These are phyloP conservation scores for Volucella bombylans DNA, from an alignment of 2,888 invertebrate genomes.

Conservation along the genomic window DNA sequence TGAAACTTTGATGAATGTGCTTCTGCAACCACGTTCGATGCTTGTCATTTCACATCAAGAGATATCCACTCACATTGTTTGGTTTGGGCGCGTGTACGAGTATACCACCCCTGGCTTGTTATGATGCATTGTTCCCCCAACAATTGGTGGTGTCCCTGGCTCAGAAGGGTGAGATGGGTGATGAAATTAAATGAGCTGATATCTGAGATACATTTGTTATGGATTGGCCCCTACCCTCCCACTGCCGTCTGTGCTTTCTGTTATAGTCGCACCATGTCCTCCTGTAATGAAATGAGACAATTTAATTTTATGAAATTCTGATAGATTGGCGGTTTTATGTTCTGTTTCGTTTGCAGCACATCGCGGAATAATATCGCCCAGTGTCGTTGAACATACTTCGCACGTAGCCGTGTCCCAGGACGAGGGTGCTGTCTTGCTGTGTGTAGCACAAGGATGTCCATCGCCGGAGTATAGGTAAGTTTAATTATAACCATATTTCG, in stretches of 20 bases:
- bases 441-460: constrained; percentile 91
- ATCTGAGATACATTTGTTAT: constrained; percentile 11
- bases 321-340: constrained; percentile 69
- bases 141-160: constrained; percentile 46
- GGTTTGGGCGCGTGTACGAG: constrained; percentile 32
- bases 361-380: constrained; percentile 88
- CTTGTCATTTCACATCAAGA: constrained; percentile 40
- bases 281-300: constrained; percentile 10
- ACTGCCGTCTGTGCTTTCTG: not conserved
- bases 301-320: constrained; percentile 26
- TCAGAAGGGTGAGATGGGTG: constrained; percentile 31
- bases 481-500: not conserved
- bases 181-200: not conserved
- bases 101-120: constrained; percentile 32
- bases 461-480: constrained; percentile 89
- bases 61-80: constrained; percentile 42
- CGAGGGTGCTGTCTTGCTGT: constrained; percentile 89
- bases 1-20: constrained; percentile 5
- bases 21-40: constrained; percentile 13
- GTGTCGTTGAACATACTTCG: constrained; percentile 88
- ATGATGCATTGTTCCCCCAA: constrained; percentile 52
- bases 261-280: not conserved
- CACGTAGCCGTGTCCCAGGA: constrained; percentile 88
- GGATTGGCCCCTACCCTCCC: constrained; percentile 1
- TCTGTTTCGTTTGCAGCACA: constrained; percentile 84